Percentiles rank a stretch among this genome's conserved stretches.
phyloP scores from a whole-genome alignment of 2,797 vertebrate genomes.

The Acanthiza pusilla region DNA sequence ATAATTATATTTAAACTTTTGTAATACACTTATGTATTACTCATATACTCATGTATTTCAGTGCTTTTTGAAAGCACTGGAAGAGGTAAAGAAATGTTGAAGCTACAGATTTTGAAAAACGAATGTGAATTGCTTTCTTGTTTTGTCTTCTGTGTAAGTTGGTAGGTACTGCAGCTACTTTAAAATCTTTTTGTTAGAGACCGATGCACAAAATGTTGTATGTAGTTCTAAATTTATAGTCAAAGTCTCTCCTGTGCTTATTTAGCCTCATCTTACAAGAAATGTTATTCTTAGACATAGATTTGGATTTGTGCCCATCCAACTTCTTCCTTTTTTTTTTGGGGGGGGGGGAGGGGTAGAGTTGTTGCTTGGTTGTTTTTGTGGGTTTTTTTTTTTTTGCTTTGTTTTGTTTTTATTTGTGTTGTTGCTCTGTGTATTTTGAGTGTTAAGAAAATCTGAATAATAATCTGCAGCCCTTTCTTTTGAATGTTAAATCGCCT shows the following conservation, averaged over 20 bases:
- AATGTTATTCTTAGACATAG: not conserved
- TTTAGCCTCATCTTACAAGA: not conserved
- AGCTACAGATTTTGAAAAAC: not conserved
- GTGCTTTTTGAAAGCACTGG: not conserved
- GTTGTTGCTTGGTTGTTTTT: not conserved
- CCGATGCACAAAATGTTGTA: not conserved
- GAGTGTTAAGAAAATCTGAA: not conserved
- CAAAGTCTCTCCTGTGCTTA: not conserved
- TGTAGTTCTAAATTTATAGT: not conserved
- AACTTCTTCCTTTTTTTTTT: fast-evolving
- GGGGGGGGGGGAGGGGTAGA: too few species aligned
- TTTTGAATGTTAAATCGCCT: not conserved
- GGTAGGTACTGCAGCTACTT: not conserved
- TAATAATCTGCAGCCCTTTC: not conserved
- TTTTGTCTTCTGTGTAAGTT: not conserved
- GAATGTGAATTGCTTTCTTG: not conserved
- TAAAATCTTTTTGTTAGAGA: not conserved
- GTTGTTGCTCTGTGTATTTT: not conserved
- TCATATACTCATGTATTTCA: not conserved
- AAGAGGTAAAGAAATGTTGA: not conserved
- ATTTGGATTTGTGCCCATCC: fast-evolving
- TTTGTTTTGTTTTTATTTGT: not conserved
- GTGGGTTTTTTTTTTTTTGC: too few species aligned
- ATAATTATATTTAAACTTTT: not conserved
- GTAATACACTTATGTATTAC: not conserved